These are phyloP conservation scores for Oryzias javanicus DNA, from an alignment of 2,113 vertebrate species.

Conservation along the genomic window DNA sequence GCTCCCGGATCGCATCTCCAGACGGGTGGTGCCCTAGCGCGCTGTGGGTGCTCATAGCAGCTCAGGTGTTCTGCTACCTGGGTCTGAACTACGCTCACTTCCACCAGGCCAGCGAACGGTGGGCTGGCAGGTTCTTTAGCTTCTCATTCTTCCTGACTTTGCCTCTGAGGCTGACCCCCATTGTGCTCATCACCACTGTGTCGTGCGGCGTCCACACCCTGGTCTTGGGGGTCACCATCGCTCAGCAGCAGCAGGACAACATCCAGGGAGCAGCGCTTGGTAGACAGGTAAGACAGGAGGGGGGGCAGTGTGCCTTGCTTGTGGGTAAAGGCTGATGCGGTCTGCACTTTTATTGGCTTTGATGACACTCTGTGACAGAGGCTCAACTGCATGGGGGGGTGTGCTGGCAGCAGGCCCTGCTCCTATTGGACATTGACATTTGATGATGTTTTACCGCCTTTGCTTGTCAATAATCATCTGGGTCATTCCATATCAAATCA, in stretches of 20 bases:
- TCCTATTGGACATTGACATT: too few species aligned
- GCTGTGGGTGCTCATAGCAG: slow-evolving; percentile 89
- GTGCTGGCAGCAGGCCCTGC: too few species aligned
- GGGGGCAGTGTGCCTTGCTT: background rate
- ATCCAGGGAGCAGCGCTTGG: slow-evolving; percentile 77
- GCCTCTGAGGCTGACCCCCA: slow-evolving; percentile 87
- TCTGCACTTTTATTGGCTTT: too few species aligned
- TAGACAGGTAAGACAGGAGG: slow-evolving; percentile 79
- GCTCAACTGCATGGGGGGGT: too few species aligned
- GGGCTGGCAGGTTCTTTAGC: slow-evolving; percentile 95
- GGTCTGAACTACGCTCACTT: slow-evolving; percentile 85
- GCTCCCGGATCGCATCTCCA: slow-evolving; percentile 83
- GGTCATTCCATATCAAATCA: too few species aligned
- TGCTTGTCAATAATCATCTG: too few species aligned
- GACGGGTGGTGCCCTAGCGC: slow-evolving; percentile 87
- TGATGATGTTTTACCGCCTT: too few species aligned
- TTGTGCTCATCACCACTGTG: slow-evolving; percentile 84
- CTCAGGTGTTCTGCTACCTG: slow-evolving; percentile 90
- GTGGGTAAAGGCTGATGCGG: background rate
- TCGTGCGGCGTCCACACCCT: slow-evolving; percentile 90
- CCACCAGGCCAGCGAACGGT: slow-evolving; percentile 91
- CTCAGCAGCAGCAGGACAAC: slow-evolving; percentile 85
- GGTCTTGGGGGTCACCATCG: slow-evolving; percentile 88
- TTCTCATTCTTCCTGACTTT: slow-evolving; percentile 94
- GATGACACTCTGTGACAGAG: too few species aligned